Evolutionary conservation across 2,113 vertebrate genomes (phyloP).

Genomic region (Clarias magur): DNA sequence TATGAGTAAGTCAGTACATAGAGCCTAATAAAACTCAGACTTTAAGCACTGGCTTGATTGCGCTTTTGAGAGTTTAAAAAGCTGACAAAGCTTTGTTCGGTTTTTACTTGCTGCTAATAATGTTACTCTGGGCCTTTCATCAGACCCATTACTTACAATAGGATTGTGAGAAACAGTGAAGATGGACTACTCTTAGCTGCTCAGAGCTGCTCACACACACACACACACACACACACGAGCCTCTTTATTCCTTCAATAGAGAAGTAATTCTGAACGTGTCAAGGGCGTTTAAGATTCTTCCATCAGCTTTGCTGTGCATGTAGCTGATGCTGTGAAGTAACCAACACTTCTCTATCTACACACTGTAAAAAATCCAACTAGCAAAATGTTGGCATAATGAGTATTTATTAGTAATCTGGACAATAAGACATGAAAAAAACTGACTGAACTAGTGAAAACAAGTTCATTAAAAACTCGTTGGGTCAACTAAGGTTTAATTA

Average conservation of each 20-base stretch:
- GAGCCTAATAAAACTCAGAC: not conserved
- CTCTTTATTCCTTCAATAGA: not conserved
- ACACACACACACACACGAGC: not conserved
- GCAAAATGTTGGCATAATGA: no score
- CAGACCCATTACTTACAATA: not conserved
- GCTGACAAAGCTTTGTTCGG: not conserved
- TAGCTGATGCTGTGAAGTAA: not conserved
- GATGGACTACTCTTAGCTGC: not conserved
- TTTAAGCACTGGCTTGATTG: not conserved
- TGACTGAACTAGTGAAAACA: no score
- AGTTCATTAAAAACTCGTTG: no score
- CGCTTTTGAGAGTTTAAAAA: not conserved
- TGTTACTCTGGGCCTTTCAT: not conserved
- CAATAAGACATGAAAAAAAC: no score
- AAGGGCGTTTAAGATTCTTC: conserved; percentile 3
- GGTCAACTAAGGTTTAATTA: no score
- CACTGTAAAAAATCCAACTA: no score
- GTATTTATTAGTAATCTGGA: no score
- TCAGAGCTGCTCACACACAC: not conserved
- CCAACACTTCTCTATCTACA: not conserved
- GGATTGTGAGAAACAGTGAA: not conserved
- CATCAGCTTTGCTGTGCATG: not conserved
- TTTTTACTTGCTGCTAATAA: not conserved
- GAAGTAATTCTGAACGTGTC: not conserved
- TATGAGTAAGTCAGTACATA: not conserved